Conservation (phyloP, 2,113 vertebrate genomes). For the Aramus guarauna region DNA sequence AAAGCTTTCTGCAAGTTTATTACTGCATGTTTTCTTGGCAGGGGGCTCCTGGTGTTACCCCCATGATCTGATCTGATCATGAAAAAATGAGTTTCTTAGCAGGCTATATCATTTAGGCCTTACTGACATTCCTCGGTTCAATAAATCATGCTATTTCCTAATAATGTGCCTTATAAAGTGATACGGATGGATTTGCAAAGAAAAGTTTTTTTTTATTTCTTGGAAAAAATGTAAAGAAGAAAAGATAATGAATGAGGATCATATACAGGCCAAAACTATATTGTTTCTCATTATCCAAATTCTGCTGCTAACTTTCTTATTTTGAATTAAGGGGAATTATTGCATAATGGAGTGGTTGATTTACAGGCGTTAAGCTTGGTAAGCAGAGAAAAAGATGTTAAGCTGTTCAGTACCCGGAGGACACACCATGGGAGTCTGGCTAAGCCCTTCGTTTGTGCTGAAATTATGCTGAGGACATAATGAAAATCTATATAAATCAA, state of each 20-base stretch:
- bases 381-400: conserved; percentile 48
- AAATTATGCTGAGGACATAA: conserved; percentile 52
- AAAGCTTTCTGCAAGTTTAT: conserved; percentile 55
- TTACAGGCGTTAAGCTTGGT: conserved; percentile 20
- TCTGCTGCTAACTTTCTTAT: conserved; percentile 23
- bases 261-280: not conserved
- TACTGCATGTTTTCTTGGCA: conserved; percentile 31
- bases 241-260: conserved; percentile 58
- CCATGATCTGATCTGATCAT: conserved; percentile 37
- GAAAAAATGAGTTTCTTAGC: conserved; percentile 42
- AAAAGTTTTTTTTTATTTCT: conserved; percentile 3
- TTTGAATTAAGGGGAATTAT: conserved; percentile 56
- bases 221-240: not conserved
- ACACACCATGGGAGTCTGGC: conserved; percentile 44
- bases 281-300: conserved; percentile 11
- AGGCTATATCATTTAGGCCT: conserved; percentile 28
- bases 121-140: conserved; percentile 59
- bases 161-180: conserved; percentile 55
- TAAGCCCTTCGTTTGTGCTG: conserved; percentile 40
- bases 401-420: conserved; percentile 49
- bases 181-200: conserved; percentile 54
- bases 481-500: conserved; percentile 13
- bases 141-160: conserved; percentile 68
- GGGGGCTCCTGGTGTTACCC: conserved; percentile 13
- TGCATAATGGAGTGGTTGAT: conserved; percentile 43